Percentiles rank a stretch among this genome's conserved stretches.
phyloP scores from a whole-genome alignment of 2,113 vertebrate genomes.

The Caretta caretta region DNA sequence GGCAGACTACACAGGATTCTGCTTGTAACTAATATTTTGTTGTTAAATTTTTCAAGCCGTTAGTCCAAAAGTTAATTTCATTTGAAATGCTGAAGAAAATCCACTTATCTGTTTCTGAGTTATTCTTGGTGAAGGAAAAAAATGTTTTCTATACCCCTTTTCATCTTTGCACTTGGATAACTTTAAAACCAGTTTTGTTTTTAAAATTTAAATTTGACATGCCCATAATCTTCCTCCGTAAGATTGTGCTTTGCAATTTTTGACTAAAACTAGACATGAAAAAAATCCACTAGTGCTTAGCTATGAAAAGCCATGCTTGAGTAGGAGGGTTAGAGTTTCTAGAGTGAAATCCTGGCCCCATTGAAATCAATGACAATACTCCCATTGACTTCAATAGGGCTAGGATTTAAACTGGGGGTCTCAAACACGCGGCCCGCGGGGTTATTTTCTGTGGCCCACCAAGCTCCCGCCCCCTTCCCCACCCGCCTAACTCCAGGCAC shows the following conservation, averaged over 20 bases:
- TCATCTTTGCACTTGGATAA: not conserved
- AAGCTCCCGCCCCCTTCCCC: too few species aligned
- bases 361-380: not conserved
- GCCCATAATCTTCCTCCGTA: not conserved
- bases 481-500: too few species aligned
- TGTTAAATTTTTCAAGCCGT: not conserved
- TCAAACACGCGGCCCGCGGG: too few species aligned
- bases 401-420: not conserved
- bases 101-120: not conserved
- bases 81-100: not conserved
- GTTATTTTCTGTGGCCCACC: too few species aligned
- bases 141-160: not conserved
- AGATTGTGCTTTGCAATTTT: not conserved
- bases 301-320: not conserved
- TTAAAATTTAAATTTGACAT: not conserved
- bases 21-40: not conserved
- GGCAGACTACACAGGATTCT: not conserved
- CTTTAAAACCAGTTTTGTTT: not conserved
- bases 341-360: not conserved
- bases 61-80: not conserved
- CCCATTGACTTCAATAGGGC: not conserved
- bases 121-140: not conserved
- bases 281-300: rapidly evolving
- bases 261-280: not conserved
- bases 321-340: rapidly evolving